These are phyloP conservation scores for Erethizon dorsatum DNA, from an alignment of 2,797 vertebrate species.

Conservation along the genomic window DNA sequence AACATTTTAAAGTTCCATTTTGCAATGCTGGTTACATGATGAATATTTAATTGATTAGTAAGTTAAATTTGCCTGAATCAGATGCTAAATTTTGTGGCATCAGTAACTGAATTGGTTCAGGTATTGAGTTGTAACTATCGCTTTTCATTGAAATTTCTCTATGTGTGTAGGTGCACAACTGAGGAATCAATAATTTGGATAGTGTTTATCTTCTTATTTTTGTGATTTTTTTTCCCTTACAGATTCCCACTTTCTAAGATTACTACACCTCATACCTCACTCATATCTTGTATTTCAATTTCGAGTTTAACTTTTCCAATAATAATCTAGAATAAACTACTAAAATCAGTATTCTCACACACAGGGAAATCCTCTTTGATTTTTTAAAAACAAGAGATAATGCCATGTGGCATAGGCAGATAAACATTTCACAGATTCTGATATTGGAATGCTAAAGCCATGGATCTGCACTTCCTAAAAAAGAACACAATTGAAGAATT, in stretches of 20 bases:
- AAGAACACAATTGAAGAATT: not conserved
- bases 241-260: not conserved
- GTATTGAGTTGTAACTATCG: not conserved
- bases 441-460: not conserved
- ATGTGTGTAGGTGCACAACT: not conserved
- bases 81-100: not conserved
- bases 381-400: not conserved
- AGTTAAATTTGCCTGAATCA: not conserved
- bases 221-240: not conserved
- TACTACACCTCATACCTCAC: not conserved
- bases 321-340: conserved; percentile 24
- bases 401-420: not conserved
- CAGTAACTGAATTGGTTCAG: not conserved
- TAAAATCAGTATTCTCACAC: not conserved
- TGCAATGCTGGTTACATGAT: not conserved
- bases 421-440: not conserved
- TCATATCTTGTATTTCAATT: not conserved
- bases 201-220: not conserved
- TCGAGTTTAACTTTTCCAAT: conserved; percentile 39
- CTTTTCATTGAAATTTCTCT: not conserved
- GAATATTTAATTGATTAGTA: not conserved
- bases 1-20: not conserved
- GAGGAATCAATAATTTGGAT: not conserved
- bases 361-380: not conserved
- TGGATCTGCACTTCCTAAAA: not conserved